phyloP scores from a whole-genome alignment of 2,888 invertebrate species.

The Platycheirus rosarum region DNA sequence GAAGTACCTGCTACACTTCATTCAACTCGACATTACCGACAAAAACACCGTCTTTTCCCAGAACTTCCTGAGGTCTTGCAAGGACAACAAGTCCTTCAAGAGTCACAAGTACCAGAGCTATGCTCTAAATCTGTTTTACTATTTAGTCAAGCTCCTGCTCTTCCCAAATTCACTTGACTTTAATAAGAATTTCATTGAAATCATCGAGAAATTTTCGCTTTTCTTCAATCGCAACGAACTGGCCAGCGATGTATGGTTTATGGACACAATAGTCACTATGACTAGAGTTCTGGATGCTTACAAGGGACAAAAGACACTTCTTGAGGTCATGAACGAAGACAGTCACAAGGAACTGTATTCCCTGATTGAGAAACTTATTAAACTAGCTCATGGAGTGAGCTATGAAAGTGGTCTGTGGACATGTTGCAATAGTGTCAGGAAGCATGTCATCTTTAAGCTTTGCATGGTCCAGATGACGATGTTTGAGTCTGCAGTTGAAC shows the following conservation, averaged over 20 bases:
- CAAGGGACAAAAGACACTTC: conserved; percentile 35
- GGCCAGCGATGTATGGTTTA: conserved; percentile 77
- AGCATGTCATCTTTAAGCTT: conserved; percentile 77
- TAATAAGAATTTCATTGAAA: conserved; percentile 73
- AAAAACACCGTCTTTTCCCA: conserved; percentile 50
- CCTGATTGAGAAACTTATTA: conserved; percentile 76
- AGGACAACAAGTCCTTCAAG: conserved; percentile 75
- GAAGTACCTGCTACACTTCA: conserved; percentile 39
- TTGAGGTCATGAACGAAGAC: conserved; percentile 58
- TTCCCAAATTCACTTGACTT: conserved; percentile 73
- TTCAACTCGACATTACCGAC: conserved; percentile 43
- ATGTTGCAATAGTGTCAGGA: conserved; percentile 78
- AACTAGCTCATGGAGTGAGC: conserved; percentile 75
- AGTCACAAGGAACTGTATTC: conserved; percentile 75
- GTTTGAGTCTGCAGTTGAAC: conserved; percentile 43
- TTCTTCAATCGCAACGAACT: conserved; percentile 76
- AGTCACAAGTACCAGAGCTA: conserved; percentile 73
- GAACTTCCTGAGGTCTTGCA: conserved; percentile 76
- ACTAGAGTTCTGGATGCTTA: conserved; percentile 45
- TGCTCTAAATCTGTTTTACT: conserved; percentile 77
- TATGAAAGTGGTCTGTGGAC: conserved; percentile 75
- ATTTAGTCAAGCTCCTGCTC: conserved; percentile 77
- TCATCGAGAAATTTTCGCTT: conserved; percentile 76
- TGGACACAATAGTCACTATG: conserved; percentile 73
- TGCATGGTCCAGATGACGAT: conserved; percentile 74